phyloP scores from a whole-genome alignment of 2,797 vertebrate species.

The Meriones psammophilus region DNA sequence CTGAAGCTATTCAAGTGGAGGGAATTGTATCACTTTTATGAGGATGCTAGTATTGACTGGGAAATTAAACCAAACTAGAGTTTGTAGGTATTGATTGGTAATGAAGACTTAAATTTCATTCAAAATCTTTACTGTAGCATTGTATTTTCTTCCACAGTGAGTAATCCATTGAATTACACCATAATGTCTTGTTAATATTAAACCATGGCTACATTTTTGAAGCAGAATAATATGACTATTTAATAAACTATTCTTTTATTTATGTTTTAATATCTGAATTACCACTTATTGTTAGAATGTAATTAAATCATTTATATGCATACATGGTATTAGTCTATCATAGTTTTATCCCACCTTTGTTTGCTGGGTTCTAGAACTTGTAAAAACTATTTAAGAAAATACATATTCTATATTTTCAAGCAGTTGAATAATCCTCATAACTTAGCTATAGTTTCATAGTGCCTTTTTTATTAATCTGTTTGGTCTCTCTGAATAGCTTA shows the following conservation, averaged over 20 bases:
- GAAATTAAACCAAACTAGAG: not conserved
- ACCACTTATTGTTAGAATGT: not conserved
- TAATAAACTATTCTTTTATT: not conserved
- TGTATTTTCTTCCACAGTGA: not conserved
- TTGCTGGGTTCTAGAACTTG: slow-evolving; percentile 3
- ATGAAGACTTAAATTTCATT: not conserved
- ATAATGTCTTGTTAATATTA: not conserved
- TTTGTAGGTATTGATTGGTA: not conserved
- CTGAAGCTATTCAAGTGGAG: not conserved
- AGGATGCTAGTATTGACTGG: not conserved
- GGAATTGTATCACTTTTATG: not conserved
- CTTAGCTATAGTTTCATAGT: not conserved
- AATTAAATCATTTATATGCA: not conserved
- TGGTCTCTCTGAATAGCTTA: not conserved
- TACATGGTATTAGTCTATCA: not conserved
- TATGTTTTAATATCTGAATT: slow-evolving; percentile 23
- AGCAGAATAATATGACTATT: not conserved
- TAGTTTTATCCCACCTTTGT: not conserved
- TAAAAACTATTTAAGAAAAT: slow-evolving; percentile 20
- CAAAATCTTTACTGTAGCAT: not conserved
- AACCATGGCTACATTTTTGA: not conserved
- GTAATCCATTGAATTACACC: not conserved
- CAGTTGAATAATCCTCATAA: not conserved
- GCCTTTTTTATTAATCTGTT: not conserved
- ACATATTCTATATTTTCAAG: not conserved